Evolutionary conservation across 1,140 invertebrate species (phyloP), one percentile per base, ranked within the genome.

Genomic region (Caenorhabditis remanei): DNA sequence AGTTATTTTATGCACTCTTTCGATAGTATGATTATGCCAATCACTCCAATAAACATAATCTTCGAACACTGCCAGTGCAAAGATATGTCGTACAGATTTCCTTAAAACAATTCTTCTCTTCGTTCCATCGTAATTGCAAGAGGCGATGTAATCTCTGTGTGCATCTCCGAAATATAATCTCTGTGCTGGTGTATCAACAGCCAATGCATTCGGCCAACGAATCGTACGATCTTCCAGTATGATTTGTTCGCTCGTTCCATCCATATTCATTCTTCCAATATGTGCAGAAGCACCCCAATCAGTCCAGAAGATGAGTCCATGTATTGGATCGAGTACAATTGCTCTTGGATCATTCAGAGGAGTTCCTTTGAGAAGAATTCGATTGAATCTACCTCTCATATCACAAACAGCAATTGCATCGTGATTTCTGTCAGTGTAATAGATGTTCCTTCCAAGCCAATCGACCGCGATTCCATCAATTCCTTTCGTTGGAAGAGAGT

Each of bases 391-490:
- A 90, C 94, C 93, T 48, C 94, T 92, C 85, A 96, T 91, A 41
- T 94, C 93, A 40, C 95, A 94, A 48, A 95, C 95, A 90, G 94
- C 94, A 89, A 96, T 94, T 11, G 93, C 93, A 8, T 94, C 94
- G 85, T 94, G 92, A 56, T 94, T 94, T 91, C 95, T 94, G 91
- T 97, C 95, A 61, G 95, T 95, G 95, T 96, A 97, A 93, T 96
- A 97, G 46, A 97, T 90, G 92, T 96, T 96, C 50, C 95, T 93
- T 71, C 96, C 94, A 91, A 96, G 94, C 95, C 95, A 96, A 93
- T 97, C 96, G 50, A 96, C 94, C 55, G 96, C 96, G 40, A 98
- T 94, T 56, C 96, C 95, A 92, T 97, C 96, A 16, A 83, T 61
- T 56, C 82, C 82, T 32, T 83, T 83, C 13, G 82, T 61, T 0